Evolutionary conservation across 2,797 vertebrate genomes (phyloP), one percentile per base, ranked within the genome.

Genomic region (Chelon auratus): DNA sequence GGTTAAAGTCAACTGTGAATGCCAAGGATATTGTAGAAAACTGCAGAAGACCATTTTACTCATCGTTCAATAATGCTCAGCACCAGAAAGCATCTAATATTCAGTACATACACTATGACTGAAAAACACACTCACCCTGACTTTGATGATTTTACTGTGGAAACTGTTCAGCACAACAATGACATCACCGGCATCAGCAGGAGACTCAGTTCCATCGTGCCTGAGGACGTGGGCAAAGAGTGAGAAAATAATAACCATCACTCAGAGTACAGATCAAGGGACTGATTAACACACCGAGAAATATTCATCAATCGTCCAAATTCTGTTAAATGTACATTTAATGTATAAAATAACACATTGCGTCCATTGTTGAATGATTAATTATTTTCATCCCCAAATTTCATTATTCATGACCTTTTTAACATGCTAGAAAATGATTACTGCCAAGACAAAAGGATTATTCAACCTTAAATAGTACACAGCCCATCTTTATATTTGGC

Each of bases 131-230:
- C 96, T 79, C 77, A 99, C 98, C 85, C 96, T 92, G 80, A 99
- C 93, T 97, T 96, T 96, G 91, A 99, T 95, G 81, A 96, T 97
- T 91, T 97, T 99, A 93, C 96, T 97, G 91, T 95, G 96, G 90
- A 99, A 99, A 86, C 93, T 97, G 89, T 95, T 96, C 69, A 98
- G 89, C 20, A 97, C 91, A 22, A 98, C 95, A 9, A 92, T 78
- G 65, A 97, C 91, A 18, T 97, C 93, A 43, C 89, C 91, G 10
- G 89, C 75, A 48, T 95, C 94, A 52, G 89, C 83, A 17, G 93
- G 89, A 53, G 97, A 98, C 89, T 99, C 97, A 0, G 96, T 95
- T 76, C 96, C 97, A 92, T 97, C 95, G n/a, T 97, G 97, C 62
- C 97, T 99, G 85, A 60, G 85, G 62, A 64, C 22, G 40, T 20